A percentile compares a stretch with the other conserved stretches of the same genome.
phyloP scores from a whole-genome alignment of 2,888 invertebrate species.

The Pyrrhosoma nymphula region DNA sequence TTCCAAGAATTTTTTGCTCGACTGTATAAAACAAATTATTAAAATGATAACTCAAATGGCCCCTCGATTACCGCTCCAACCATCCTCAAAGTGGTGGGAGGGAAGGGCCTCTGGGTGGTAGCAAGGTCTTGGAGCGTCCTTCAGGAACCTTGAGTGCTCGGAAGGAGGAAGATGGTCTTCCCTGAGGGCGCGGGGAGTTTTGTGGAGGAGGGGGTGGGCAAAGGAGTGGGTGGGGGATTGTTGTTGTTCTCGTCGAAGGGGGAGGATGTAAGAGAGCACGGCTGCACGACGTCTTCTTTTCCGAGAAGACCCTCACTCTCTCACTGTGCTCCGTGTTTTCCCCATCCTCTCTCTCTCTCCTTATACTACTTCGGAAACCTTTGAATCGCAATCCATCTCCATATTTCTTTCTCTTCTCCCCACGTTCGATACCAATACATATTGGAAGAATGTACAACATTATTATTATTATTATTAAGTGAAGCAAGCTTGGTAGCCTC shows the following conservation, averaged over 20 bases:
- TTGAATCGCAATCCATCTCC: background rate
- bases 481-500: too few species aligned
- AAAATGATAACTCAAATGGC: too few species aligned
- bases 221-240: background rate
- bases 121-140: conserved; percentile 61
- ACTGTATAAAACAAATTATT: too few species aligned
- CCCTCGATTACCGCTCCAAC: too few species aligned
- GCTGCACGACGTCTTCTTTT: background rate
- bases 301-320: background rate
- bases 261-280: background rate
- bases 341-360: background rate
- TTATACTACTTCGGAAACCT: background rate
- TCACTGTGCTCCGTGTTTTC: background rate
- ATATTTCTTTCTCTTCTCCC: too few species aligned
- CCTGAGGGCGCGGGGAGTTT: background rate
- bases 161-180: background rate
- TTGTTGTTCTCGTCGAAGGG: background rate
- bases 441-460: too few species aligned
- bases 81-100: background rate
- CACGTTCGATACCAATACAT: too few species aligned
- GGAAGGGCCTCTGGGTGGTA: background rate
- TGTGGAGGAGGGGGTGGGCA: background rate
- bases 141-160: conserved; percentile 47
- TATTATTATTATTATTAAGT: too few species aligned
- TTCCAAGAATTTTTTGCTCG: too few species aligned